Base-by-base conservation (phyloP, 2,113 vertebrate species). In the Pollachius pollachius region DNA sequence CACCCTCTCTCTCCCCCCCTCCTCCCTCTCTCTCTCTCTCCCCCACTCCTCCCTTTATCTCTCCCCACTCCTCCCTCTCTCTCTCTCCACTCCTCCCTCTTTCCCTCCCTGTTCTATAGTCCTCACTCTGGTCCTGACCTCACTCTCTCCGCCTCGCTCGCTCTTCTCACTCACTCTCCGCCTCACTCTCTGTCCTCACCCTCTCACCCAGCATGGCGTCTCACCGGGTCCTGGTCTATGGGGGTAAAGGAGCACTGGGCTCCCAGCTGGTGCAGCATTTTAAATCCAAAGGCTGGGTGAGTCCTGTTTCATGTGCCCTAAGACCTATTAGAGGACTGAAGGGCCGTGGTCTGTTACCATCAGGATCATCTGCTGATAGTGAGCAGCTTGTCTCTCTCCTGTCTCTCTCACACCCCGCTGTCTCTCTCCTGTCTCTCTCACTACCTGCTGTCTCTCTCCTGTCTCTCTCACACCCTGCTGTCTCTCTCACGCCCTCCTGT, bases 171-270 rank as follows among this genome's bases (percentile, higher is more conserved):
- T 16, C 62, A 37, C 27, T 56, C 41, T 58, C 67, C 12, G 58
- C 0, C 60, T 23, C 18, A 12, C 56, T n/a, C 69, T 60, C 48
- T 16, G 70, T n/a, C 3, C 12, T 58, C 57, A 52, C 69, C 62
- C 19, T 56, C 34, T 62, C 15, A 15, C 15, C 30, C 16, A 54
- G 30, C 66, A 92, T 92, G 74, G 91, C 93, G 4, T 85, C 83
- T 0, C 85, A 89, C 65, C 84, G 92, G 79, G 94, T 94, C 23
- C 86, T 98, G 76, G 93, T 98, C 34, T 97, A 97, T 54, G 96
- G 96, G 0, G 96, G 96, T 11, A 85, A 74, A 52, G 95, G 96
- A 0, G 95, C 95, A 0, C 89, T 97, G 85, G 96, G 96, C 34
- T 93, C 94, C 1, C 90, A 88, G 9, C 95, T 94, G 70, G 95